Base-by-base conservation (phyloP, 2,797 vertebrate species). In the Halcyon smyrnensis region DNA sequence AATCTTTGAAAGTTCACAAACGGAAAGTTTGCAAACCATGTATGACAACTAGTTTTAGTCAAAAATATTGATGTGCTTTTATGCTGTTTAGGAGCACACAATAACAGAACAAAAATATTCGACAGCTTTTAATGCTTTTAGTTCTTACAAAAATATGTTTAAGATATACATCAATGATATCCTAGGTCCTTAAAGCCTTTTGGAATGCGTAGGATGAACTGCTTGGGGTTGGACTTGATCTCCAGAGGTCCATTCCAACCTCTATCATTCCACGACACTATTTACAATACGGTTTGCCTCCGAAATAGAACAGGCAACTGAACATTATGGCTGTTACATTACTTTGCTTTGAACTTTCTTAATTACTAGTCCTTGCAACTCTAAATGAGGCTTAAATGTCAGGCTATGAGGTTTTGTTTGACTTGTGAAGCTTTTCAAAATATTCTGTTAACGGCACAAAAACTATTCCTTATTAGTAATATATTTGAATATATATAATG, bases 381-480 rank as follows among this genome's bases (percentile, higher is more conserved):
- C 64, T 93, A 93, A 93, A 74, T 27, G 8, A 77, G 11, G 15
- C 23, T 74, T 91, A 82, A 63, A 70, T 39, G 32, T 34, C 60
- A 77, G 25, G 9, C 27, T 82, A 12, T 0, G 0, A 8, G 0
- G 27, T 28, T 39, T 70, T 83, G 39, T 48, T 64, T n/a, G 7
- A 63, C 25, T 75, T 81, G 20, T 45, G 48, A 85, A 91, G 39
- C 21, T 67, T 78, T 67, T 25, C 14, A 25, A 23, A 86, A 69
- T 25, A 67, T 45, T 84, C 34, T 69, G 13, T 56, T 56, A 69
- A 83, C n/a, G 28, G 8, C 59, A 75, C 15, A 64, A 64, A 34
- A 64, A 32, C 14, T 45, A 64, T 19, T 70, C 15, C 32, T 75
- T 53, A 45, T 51, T 41, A 68, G 46, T 34, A 48, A 50, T 3